Evolutionary conservation across 2,113 vertebrate genomes (phyloP).

Genomic region (Oryzias javanicus): DNA sequence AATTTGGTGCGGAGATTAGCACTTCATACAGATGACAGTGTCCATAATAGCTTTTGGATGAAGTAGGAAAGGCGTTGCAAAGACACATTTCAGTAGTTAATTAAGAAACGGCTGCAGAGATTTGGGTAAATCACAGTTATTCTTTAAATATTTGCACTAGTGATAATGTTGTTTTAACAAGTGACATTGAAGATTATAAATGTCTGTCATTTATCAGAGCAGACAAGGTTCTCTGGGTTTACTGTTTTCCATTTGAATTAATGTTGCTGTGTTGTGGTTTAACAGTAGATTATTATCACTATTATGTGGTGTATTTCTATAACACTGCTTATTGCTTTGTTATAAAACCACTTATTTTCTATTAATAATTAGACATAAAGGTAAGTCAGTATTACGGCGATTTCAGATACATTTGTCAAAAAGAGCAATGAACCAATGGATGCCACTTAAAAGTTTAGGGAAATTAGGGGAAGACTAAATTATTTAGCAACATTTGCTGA

Average conservation of each 20-base stretch:
- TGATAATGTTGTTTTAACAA: neutral
- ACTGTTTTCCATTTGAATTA: conserved; percentile 1
- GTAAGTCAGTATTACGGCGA: no score
- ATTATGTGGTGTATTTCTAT: neutral
- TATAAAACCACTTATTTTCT: conserved; percentile 20
- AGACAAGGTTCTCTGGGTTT: neutral
- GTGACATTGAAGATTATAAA: neutral
- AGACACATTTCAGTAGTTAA: conserved; percentile 21
- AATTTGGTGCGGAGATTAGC: conserved; percentile 69
- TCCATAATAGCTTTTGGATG: conserved; percentile 50
- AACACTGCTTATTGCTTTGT: conserved; percentile 3
- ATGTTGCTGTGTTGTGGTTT: neutral
- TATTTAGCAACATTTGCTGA: no score
- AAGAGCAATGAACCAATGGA: no score
- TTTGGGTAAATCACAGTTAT: conserved; percentile 4
- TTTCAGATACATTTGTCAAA: no score
- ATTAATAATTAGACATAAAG: no score
- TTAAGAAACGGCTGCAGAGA: conserved; percentile 13
- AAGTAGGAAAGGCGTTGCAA: conserved; percentile 26
- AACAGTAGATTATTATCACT: conserved; percentile 8
- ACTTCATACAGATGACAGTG: conserved; percentile 36
- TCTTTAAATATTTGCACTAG: conserved; percentile 2
- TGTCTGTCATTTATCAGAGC: conserved; percentile 3
- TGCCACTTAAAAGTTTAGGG: no score
- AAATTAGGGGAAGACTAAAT: no score